A percentile compares a stretch with the other conserved stretches of the same genome.
Conservation (phyloP, 2,113 vertebrate genomes). For the Fukomys damarensis region DNA sequence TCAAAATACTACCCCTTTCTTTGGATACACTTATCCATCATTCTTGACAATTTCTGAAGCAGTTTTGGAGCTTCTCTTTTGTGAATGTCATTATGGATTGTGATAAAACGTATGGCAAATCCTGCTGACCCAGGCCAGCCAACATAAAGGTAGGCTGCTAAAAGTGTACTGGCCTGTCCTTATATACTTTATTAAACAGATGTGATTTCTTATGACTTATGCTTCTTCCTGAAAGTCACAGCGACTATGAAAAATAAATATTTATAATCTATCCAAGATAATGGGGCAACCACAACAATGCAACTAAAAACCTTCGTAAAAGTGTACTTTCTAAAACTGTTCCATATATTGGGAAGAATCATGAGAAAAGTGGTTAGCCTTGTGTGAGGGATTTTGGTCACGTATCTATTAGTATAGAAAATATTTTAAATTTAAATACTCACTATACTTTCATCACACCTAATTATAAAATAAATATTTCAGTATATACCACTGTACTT, state of each 20-base stretch:
- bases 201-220: neutral
- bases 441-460: neutral
- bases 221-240: neutral
- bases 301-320: neutral
- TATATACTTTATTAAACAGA: neutral
- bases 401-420: neutral
- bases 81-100: neutral
- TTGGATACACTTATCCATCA: rapidly evolving
- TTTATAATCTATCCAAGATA: neutral
- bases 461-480: neutral
- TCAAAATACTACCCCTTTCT: neutral
- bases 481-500: neutral
- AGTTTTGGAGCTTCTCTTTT: neutral
- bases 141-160: neutral
- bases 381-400: neutral
- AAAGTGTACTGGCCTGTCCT: neutral
- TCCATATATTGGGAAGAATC: neutral
- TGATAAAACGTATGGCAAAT: neutral
- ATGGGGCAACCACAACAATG: neutral
- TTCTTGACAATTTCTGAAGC: neutral
- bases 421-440: neutral
- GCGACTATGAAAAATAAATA: neutral
- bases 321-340: neutral
- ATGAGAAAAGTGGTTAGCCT: neutral
- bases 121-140: neutral